Evolutionary conservation across 2,888 invertebrate genomes (phyloP).

Genomic region (Cryptocheilus praepositus): DNA sequence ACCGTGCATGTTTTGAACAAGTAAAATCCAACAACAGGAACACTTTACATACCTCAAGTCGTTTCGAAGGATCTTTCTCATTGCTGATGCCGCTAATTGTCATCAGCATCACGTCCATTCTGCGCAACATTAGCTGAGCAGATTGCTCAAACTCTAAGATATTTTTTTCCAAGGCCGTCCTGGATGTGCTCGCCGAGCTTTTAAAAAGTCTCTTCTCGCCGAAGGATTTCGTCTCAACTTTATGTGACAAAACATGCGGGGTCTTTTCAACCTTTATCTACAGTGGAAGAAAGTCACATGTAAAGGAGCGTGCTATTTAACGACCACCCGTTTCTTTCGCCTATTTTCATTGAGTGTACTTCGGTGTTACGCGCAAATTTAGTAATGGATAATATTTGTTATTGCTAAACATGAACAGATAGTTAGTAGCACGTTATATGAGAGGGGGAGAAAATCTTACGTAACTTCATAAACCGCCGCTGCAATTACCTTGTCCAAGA

Average conservation of each 20-base stretch:
- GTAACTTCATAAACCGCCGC: slow-evolving; percentile 18
- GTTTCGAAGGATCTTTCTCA: slow-evolving; percentile 80
- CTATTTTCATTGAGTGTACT: not conserved
- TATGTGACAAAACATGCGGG: slow-evolving; percentile 37
- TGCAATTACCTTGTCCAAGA: slow-evolving; percentile 66
- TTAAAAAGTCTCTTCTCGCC: slow-evolving; percentile 61
- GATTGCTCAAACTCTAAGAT: slow-evolving; percentile 75
- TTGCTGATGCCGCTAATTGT: slow-evolving; percentile 78
- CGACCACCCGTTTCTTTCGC: not conserved
- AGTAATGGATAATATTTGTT: slow-evolving; percentile 13
- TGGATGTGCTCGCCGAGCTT: slow-evolving; percentile 60
- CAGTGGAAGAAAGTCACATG: slow-evolving; percentile 17
- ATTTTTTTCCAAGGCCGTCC: slow-evolving; percentile 71
- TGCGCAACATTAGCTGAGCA: slow-evolving; percentile 76
- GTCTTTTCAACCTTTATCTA: slow-evolving; percentile 57
- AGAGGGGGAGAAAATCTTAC: too few relatives aligned
- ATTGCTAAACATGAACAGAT: slow-evolving; percentile 13
- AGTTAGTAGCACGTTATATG: not conserved
- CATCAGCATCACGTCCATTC: slow-evolving; percentile 79
- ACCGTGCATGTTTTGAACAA: not conserved
- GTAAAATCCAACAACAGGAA: not conserved
- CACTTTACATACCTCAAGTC: slow-evolving; percentile 77
- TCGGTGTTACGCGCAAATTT: slow-evolving; percentile 12
- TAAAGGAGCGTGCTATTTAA: not conserved
- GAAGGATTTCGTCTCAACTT: slow-evolving; percentile 38